Evolutionary conservation across 2,797 vertebrate species (phyloP).

Genomic region (Coranthus polyacanthus): DNA sequence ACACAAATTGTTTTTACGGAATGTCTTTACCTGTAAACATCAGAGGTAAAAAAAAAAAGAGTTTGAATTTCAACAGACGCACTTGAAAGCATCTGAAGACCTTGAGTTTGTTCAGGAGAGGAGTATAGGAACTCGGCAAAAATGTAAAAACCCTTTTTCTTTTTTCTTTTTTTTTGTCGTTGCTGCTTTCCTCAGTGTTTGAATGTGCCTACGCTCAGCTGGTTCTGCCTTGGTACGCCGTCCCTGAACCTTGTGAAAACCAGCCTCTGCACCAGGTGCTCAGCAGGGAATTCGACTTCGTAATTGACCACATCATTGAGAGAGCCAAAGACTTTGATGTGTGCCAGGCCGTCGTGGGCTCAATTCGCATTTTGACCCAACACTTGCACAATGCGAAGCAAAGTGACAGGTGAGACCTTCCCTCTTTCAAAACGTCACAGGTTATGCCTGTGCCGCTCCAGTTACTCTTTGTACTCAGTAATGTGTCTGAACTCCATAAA

Average conservation of each 20-base stretch:
- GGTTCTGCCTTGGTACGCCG: constrained; percentile 81
- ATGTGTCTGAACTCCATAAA: constrained; percentile 53
- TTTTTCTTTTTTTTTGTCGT: too few relatives aligned
- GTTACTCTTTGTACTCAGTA: constrained; percentile 49
- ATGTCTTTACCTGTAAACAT: not conserved
- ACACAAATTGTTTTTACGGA: constrained; percentile 16
- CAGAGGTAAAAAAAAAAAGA: not conserved
- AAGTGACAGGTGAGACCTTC: constrained; percentile 73
- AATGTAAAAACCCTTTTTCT: constrained; percentile 20
- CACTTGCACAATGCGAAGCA: constrained; percentile 84
- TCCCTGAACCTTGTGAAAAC: constrained; percentile 66
- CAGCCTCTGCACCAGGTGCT: constrained; percentile 83
- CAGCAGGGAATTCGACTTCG: constrained; percentile 75
- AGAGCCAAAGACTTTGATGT: constrained; percentile 76
- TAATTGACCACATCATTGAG: constrained; percentile 77
- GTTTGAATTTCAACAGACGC: constrained; percentile 5
- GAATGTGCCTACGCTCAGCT: constrained; percentile 82
- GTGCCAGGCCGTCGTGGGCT: constrained; percentile 74
- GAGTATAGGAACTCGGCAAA: constrained; percentile 19
- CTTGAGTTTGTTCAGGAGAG: constrained; percentile 21
- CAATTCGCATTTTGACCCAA: constrained; percentile 82
- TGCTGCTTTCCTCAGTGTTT: constrained; percentile 81
- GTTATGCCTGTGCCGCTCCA: constrained; percentile 12
- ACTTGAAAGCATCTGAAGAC: not conserved
- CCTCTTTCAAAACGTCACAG: not conserved